Evolutionary conservation across 2,888 invertebrate species (phyloP).

Genomic region (Nomada lathburiana): DNA sequence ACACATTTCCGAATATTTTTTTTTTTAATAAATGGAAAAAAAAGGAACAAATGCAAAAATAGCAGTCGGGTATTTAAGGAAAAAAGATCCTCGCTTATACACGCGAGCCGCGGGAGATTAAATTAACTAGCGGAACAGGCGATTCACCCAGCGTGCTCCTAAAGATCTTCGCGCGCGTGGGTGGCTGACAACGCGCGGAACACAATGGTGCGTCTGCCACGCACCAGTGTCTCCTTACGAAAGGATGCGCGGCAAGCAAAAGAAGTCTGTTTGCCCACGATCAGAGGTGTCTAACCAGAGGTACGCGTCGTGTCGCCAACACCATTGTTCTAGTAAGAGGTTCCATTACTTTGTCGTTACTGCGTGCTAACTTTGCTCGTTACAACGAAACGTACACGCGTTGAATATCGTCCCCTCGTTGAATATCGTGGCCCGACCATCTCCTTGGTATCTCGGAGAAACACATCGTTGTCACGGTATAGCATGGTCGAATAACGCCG

Average conservation of each 20-base stretch:
- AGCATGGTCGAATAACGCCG: conserved; percentile 18
- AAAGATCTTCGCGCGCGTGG: conserved; percentile 69
- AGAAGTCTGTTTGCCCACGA: conserved; percentile 65
- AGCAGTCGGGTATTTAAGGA: not conserved
- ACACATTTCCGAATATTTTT: too few relatives aligned
- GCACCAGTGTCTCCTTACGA: conserved; percentile 52
- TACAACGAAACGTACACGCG: conserved; percentile 72
- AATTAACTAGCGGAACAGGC: conserved; percentile 61
- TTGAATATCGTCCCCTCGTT: conserved; percentile 22
- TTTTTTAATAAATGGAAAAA: not conserved
- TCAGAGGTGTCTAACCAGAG: conserved; percentile 61
- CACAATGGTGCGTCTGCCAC: conserved; percentile 72
- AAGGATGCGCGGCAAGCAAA: conserved; percentile 37
- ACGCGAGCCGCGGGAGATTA: conserved; percentile 26
- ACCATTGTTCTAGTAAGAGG: conserved; percentile 75
- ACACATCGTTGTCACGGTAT: conserved; percentile 3
- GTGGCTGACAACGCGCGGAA: conserved; percentile 70
- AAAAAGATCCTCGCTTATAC: not conserved
- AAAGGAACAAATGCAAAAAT: not conserved
- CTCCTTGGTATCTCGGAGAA: not conserved
- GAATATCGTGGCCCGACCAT: conserved; percentile 35
- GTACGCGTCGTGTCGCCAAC: conserved; percentile 67
- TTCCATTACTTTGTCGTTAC: conserved; percentile 71
- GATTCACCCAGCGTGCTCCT: conserved; percentile 56
- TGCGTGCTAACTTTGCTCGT: conserved; percentile 75